A percentile compares a stretch with the other conserved stretches of the same genome.
phyloP scores from a whole-genome alignment of 2,888 invertebrate species.

The Coleophora flavipennella region DNA sequence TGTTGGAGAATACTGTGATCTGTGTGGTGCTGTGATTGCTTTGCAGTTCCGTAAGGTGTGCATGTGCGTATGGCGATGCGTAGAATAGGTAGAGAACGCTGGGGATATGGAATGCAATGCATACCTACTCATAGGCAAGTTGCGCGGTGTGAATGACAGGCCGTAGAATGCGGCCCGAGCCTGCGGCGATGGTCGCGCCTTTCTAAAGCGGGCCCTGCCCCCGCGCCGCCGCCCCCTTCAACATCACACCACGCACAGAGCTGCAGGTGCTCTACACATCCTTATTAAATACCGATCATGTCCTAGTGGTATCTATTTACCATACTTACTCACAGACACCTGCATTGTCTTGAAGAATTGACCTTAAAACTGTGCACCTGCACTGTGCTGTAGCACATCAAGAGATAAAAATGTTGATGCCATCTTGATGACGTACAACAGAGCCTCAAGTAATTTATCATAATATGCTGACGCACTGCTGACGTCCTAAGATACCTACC shows the following conservation, averaged over 20 bases:
- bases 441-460: slow-evolving; percentile 3
- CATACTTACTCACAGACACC: slow-evolving; percentile 62
- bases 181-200: slow-evolving; percentile 72
- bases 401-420: slow-evolving; percentile 40
- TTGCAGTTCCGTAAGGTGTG: slow-evolving; percentile 50
- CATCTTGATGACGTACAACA: slow-evolving; percentile 22
- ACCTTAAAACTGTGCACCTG: slow-evolving; percentile 54
- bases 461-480: slow-evolving; percentile 1
- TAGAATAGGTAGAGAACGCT: slow-evolving; percentile 43
- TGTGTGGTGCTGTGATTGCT: slow-evolving; percentile 31
- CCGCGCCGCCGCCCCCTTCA: slow-evolving; percentile 40
- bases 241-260: slow-evolving; percentile 38
- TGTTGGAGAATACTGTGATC: too few relatives aligned
- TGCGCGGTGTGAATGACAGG: slow-evolving; percentile 72
- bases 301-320: slow-evolving; percentile 64
- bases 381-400: slow-evolving; percentile 29
- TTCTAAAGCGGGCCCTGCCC: slow-evolving; percentile 69
- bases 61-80: slow-evolving; percentile 44
- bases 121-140: slow-evolving; percentile 60
- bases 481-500: not conserved
- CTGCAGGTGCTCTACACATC: slow-evolving; percentile 69
- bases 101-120: slow-evolving; percentile 70
- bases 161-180: slow-evolving; percentile 72
- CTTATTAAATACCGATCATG: slow-evolving; percentile 71
- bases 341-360: slow-evolving; percentile 56